Base-by-base conservation (phyloP, 2,797 vertebrate genomes). In the Chaetophractus vellerosus region DNA sequence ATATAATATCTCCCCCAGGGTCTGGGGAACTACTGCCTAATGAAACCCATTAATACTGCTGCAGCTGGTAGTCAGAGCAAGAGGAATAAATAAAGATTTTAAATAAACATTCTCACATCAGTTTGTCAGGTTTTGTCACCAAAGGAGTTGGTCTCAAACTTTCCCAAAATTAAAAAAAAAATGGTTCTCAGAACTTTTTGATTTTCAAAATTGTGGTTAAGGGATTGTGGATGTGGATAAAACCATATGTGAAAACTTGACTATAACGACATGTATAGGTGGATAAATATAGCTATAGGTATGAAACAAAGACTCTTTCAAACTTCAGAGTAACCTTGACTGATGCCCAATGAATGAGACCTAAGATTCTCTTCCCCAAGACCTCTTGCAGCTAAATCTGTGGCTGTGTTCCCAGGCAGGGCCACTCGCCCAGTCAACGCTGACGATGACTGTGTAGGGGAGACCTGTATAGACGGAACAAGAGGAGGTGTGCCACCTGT, bases 281-380 rank as follows among this genome's bases (percentile, higher is more conserved):
- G 82, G 86, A n/a, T 38, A 71, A 23, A 79, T 63, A 61, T 45
- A 72, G 31, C 26, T 66, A 82, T 14, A 72, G 66, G 36, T 11
- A 52, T 16, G 33, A 66, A 80, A 85, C 69, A 74, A 64, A 87
- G n/a, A 69, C 38, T 79, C 55, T 74, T 80, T 85, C 28, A 69
- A 76, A 76, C 4, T 48, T 64, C 91, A 91, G 45, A 88, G 52
- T 72, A 95, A 89, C 50, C 38, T 92, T 93, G 86, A 74, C 94
- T 74, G 41, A 93, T 21, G 80, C 50, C 26, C 33, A 88, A n/a
- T 75, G 52, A 75, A 26, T 76, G 93, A 96, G 55, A 93, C 41
- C 33, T 74, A 64, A 97, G 94, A 96, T 90, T 69, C 66, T 61
- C 93, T 64, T 89, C 91, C 72, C 69, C 69, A 95, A 45, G 31